These are phyloP conservation scores for Papilio polyxenes DNA, from an alignment of 1,140 invertebrate species.

Conservation along the genomic window DNA sequence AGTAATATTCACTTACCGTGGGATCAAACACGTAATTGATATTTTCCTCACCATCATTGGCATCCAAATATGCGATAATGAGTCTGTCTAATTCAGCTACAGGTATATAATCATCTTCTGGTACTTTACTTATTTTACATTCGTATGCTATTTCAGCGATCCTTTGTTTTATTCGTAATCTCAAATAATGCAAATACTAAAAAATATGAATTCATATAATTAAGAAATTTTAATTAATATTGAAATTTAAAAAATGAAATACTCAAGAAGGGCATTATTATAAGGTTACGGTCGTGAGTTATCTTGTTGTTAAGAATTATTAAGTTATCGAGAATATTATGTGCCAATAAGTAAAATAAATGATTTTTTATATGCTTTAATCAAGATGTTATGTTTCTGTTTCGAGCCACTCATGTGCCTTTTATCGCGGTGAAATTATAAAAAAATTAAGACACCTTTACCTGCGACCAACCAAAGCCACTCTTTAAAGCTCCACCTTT, in stretches of 20 bases:
- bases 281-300: too few relatives aligned
- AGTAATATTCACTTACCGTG: conserved; percentile 29
- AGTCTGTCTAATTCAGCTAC: conserved; percentile 51
- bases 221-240: too few relatives aligned
- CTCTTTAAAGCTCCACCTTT: conserved; percentile 54
- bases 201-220: conserved; percentile 25
- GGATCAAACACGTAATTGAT: conserved; percentile 54
- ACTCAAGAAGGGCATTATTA: too few relatives aligned
- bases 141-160: conserved; percentile 53
- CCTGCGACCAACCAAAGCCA: conserved; percentile 62
- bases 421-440: too few relatives aligned
- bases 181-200: conserved; percentile 64
- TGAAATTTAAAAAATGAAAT: too few relatives aligned
- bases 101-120: conserved; percentile 48
- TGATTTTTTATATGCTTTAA: too few relatives aligned
- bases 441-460: conserved; percentile 28
- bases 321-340: too few relatives aligned
- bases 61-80: conserved; percentile 51
- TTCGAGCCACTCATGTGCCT: too few relatives aligned
- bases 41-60: conserved; percentile 41
- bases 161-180: conserved; percentile 52
- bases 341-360: too few relatives aligned
- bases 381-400: too few relatives aligned
- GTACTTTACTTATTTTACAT: conserved; percentile 46
- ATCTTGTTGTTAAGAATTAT: too few relatives aligned